phyloP scores from a whole-genome alignment of 2,797 vertebrate genomes.

The Tiaroga cobitis region DNA sequence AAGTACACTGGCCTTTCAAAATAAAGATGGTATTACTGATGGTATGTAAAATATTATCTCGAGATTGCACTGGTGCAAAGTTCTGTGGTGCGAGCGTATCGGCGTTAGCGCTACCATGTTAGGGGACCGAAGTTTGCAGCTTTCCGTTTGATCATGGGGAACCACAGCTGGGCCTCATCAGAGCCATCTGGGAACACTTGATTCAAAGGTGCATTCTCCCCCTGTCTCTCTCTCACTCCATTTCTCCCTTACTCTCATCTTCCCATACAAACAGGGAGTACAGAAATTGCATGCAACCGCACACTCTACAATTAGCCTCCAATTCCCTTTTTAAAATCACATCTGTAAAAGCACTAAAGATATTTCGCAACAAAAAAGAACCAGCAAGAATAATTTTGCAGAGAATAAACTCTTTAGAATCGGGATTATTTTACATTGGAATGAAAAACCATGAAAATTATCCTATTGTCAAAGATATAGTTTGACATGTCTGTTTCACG shows the following conservation, averaged over 20 bases:
- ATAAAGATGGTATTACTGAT: constrained; percentile 59
- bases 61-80: constrained; percentile 70
- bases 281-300: constrained; percentile 70
- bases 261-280: constrained; percentile 75
- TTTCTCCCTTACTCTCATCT: constrained; percentile 24
- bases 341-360: constrained; percentile 61
- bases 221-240: constrained; percentile 56
- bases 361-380: constrained; percentile 46
- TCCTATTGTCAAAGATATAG: constrained; percentile 29
- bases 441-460: constrained; percentile 31
- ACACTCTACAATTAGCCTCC: constrained; percentile 74
- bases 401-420: constrained; percentile 13
- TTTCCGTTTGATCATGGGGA: constrained; percentile 62
- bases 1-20: constrained; percentile 47
- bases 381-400: constrained; percentile 36
- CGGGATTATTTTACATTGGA: constrained; percentile 46
- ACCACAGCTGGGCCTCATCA: constrained; percentile 80
- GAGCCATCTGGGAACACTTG: constrained; percentile 81
- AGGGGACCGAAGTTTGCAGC: constrained; percentile 42
- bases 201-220: constrained; percentile 74
- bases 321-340: constrained; percentile 72
- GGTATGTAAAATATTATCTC: constrained; percentile 67
- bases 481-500: constrained; percentile 35
- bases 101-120: constrained; percentile 56
- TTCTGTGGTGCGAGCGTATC: constrained; percentile 62